These are phyloP conservation scores for Amphipyra tragopoginis DNA, from an alignment of 2,888 invertebrate genomes.

Conservation along the genomic window DNA sequence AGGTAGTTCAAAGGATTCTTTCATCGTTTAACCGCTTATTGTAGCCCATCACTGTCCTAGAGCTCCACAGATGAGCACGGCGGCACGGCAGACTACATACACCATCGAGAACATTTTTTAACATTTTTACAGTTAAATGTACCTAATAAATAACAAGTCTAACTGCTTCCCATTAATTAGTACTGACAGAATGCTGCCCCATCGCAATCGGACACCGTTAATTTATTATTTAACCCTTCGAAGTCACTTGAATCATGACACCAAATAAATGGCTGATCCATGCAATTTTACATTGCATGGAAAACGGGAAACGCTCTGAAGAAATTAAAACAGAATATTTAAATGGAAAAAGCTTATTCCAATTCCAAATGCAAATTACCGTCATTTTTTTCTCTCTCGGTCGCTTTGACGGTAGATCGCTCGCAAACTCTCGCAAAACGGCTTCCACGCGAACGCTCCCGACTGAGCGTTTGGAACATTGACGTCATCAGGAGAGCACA, in stretches of 20 bases:
- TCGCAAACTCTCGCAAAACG: conserved; percentile 65
- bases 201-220: conserved; percentile 1
- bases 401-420: conserved; percentile 53
- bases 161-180: background rate
- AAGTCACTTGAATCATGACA: background rate
- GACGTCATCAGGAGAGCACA: conserved; percentile 86
- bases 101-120: too few relatives aligned
- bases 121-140: too few relatives aligned
- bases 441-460: conserved; percentile 70
- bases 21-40: too few relatives aligned
- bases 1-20: too few relatives aligned
- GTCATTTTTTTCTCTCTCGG: conserved; percentile 45
- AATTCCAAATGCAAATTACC: conserved; percentile 60
- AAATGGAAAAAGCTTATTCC: conserved; percentile 50
- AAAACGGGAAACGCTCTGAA: conserved; percentile 1
- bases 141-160: background rate
- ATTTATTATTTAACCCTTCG: conserved; percentile 10
- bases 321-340: conserved; percentile 39
- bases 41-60: too few relatives aligned
- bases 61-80: too few relatives aligned
- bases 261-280: conserved; percentile 12
- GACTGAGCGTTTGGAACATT: conserved; percentile 73
- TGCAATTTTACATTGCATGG: conserved; percentile 1
- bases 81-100: too few relatives aligned
- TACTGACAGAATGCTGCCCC: background rate